Evolutionary conservation across 1,140 invertebrate genomes (phyloP).

Genomic region (Teleopsis dalmanni): DNA sequence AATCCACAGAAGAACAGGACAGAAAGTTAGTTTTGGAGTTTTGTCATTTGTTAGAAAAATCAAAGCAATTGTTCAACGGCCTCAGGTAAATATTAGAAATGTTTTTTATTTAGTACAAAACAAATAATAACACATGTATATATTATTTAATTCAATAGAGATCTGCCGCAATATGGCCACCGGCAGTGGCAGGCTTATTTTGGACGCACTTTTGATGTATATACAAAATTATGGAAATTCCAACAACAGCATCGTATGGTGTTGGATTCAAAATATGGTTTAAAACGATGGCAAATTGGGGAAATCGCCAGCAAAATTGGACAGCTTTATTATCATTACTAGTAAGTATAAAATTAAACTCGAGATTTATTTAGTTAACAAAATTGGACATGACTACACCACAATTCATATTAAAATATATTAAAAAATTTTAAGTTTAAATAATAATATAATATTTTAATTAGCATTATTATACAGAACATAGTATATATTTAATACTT

Average conservation of each 20-base stretch:
- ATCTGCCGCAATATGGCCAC: conserved; percentile 93
- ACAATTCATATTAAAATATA: too few relatives aligned
- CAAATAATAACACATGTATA: not conserved
- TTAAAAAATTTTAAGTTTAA: too few relatives aligned
- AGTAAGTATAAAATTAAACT: conserved; percentile 60
- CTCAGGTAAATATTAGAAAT: conserved; percentile 58
- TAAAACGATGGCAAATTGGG: conserved; percentile 97
- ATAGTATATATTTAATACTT: too few relatives aligned
- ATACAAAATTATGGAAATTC: conserved; percentile 97
- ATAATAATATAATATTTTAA: too few relatives aligned
- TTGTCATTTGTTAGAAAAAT: conserved; percentile 93
- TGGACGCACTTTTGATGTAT: conserved; percentile 94
- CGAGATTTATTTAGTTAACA: not conserved
- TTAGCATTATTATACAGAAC: too few relatives aligned
- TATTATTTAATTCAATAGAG: conserved; percentile 51
- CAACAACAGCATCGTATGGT: conserved; percentile 92
- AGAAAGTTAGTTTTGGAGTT: conserved; percentile 94
- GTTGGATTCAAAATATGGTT: conserved; percentile 86
- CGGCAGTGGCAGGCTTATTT: conserved; percentile 98
- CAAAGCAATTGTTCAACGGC: conserved; percentile 95
- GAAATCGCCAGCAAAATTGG: conserved; percentile 98
- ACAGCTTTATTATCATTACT: conserved; percentile 98
- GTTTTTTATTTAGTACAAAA: not conserved
- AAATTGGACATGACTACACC: too few relatives aligned
- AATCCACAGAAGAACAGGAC: conserved; percentile 77